phyloP scores from a whole-genome alignment of 1,140 invertebrate species.

The Lepidurus couesii region DNA sequence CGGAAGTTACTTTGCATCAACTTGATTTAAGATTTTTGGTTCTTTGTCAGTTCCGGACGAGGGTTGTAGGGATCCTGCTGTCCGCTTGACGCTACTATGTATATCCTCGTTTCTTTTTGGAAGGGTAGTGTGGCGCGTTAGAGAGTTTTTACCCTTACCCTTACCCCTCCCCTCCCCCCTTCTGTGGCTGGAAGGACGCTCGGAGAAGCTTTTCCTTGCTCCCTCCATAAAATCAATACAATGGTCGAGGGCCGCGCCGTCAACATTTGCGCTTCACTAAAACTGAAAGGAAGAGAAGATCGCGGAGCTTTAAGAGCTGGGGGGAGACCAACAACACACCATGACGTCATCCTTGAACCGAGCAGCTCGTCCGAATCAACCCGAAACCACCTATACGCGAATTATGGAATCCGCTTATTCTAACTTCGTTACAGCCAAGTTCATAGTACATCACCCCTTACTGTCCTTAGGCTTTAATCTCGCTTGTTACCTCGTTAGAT shows the following conservation, averaged over 20 bases:
- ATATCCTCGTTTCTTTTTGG: background rate
- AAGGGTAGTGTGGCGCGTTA: background rate
- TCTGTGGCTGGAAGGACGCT: background rate
- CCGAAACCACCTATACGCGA: background rate
- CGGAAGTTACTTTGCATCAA: background rate
- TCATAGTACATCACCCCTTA: background rate
- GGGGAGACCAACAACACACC: background rate
- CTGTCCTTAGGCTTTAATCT: background rate
- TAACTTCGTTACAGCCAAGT: background rate
- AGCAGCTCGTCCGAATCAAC: background rate
- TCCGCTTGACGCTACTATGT: background rate
- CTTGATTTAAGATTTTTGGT: background rate
- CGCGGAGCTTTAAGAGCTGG: background rate
- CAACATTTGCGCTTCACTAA: constrained; percentile 22
- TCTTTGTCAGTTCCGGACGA: background rate
- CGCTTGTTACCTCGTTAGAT: constrained; percentile 1
- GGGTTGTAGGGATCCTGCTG: background rate
- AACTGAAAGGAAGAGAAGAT: constrained; percentile 3
- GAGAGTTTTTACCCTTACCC: background rate
- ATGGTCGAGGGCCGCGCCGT: constrained; percentile 8
- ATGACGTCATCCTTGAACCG: background rate
- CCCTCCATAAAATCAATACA: constrained; percentile 15
- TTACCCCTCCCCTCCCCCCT: background rate
- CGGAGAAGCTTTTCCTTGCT: constrained; percentile 3
- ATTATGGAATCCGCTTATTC: constrained; percentile 1